phyloP scores from a whole-genome alignment of 2,113 vertebrate species.

The Gymnobelideus leadbeateri region DNA sequence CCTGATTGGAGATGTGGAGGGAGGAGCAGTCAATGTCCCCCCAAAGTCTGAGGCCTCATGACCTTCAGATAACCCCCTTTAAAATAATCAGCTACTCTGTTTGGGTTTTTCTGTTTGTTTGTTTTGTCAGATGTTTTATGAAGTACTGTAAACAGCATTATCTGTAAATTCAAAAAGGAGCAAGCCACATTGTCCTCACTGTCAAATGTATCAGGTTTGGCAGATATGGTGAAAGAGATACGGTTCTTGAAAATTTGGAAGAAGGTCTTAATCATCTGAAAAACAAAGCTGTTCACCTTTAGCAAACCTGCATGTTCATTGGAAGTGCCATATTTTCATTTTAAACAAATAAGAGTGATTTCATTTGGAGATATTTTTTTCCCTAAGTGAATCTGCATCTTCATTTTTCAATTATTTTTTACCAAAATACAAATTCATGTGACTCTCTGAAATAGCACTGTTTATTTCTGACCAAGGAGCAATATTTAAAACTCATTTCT shows the following conservation, averaged over 20 bases:
- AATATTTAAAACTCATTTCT: constrained; percentile 90
- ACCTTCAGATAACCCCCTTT: neutral
- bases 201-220: constrained; percentile 98
- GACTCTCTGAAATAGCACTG: constrained; percentile 85
- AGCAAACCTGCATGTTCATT: constrained; percentile 87
- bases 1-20: neutral
- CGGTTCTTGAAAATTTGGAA: constrained; percentile 96
- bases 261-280: constrained; percentile 95
- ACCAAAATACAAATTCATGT: constrained; percentile 84
- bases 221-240: constrained; percentile 97
- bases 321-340: too few species aligned
- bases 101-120: neutral
- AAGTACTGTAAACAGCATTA: constrained; percentile 99
- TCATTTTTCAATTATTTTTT: constrained; percentile 84
- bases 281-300: constrained; percentile 96
- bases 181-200: constrained; percentile 98
- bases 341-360: too few species aligned
- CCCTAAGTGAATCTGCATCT: constrained; percentile 90
- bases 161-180: constrained; percentile 97
- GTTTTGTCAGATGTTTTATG: constrained; percentile 98
- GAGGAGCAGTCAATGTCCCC: neutral
- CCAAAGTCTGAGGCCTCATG: neutral
- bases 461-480: constrained; percentile 39
- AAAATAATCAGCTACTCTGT: neutral
- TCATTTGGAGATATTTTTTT: constrained; percentile 43